Conservation (phyloP, 2,888 invertebrate species). For the Drosophila prolongata region DNA sequence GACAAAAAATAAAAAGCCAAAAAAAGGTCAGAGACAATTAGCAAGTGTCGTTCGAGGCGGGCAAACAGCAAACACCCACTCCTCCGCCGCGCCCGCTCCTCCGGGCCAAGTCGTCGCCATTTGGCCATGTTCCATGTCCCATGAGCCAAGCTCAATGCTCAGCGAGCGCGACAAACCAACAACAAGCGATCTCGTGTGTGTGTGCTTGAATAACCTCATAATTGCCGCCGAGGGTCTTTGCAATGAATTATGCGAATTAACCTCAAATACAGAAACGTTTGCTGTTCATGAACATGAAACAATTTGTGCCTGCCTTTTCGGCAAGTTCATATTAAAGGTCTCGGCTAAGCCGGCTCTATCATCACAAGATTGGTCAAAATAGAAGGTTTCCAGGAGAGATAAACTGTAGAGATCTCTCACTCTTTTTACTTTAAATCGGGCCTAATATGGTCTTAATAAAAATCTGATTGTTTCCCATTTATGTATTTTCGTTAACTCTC, state of each 20-base stretch:
- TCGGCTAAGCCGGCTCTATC: neutral
- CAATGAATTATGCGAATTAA: slow-evolving; percentile 80
- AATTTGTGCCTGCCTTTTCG: slow-evolving; percentile 31
- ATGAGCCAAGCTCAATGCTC: slow-evolving; percentile 70
- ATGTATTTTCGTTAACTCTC: too few relatives aligned
- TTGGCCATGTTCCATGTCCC: slow-evolving; percentile 52
- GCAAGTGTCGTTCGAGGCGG: slow-evolving; percentile 70
- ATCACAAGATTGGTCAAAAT: neutral
- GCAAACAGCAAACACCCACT: slow-evolving; percentile 67
- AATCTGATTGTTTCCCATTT: too few relatives aligned
- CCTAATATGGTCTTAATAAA: too few relatives aligned
- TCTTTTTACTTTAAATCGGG: too few relatives aligned
- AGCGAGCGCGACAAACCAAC: slow-evolving; percentile 56
- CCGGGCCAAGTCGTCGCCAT: slow-evolving; percentile 48
- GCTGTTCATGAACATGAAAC: slow-evolving; percentile 62
- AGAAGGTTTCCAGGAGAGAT: neutral
- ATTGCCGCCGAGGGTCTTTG: slow-evolving; percentile 77
- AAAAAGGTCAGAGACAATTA: slow-evolving; percentile 78
- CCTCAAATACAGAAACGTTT: slow-evolving; percentile 68
- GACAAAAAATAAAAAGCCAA: slow-evolving; percentile 56
- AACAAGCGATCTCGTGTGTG: slow-evolving; percentile 33
- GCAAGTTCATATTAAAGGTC: slow-evolving; percentile 53
- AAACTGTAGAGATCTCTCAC: too few relatives aligned
- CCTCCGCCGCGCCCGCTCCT: slow-evolving; percentile 20
- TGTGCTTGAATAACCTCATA: slow-evolving; percentile 71